These are phyloP conservation scores for Osedax fenrisi DNA, from an alignment of 2,888 invertebrate species.

Conservation along the genomic window DNA sequence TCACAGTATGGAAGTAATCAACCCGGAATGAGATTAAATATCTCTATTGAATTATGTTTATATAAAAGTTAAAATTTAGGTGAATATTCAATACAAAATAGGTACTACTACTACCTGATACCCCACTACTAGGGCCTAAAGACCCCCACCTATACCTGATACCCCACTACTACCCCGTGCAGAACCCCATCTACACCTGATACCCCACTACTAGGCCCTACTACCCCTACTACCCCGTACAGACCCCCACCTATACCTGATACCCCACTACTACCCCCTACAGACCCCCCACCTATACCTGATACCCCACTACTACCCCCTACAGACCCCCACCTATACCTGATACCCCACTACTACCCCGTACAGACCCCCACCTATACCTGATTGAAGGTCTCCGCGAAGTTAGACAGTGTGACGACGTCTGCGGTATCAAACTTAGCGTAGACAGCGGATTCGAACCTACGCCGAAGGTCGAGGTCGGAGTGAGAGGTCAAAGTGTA, in stretches of 20 bases:
- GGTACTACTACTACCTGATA: background rate
- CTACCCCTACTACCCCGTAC: background rate
- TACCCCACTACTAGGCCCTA: background rate
- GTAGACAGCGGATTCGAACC: constrained; percentile 20
- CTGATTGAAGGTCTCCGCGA: constrained; percentile 22
- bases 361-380: background rate
- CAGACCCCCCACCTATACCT: background rate
- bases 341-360: background rate
- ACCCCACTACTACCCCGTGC: background rate
- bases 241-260: background rate
- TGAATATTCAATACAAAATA: too few relatives aligned
- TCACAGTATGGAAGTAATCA: too few relatives aligned
- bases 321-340: background rate
- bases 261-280: too few relatives aligned
- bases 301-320: background rate
- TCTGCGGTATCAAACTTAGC: constrained; percentile 15
- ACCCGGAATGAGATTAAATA: too few relatives aligned
- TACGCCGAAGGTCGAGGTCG: constrained; percentile 9
- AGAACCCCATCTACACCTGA: background rate
- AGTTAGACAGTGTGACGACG: constrained; percentile 24
- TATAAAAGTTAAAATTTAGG: too few relatives aligned
- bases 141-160: background rate
- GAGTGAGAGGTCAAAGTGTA: constrained; percentile 21
- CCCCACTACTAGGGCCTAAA: background rate
- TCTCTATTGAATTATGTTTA: too few relatives aligned